phyloP scores from a whole-genome alignment of 2,888 invertebrate genomes.

The Trichopria drosophilae region DNA sequence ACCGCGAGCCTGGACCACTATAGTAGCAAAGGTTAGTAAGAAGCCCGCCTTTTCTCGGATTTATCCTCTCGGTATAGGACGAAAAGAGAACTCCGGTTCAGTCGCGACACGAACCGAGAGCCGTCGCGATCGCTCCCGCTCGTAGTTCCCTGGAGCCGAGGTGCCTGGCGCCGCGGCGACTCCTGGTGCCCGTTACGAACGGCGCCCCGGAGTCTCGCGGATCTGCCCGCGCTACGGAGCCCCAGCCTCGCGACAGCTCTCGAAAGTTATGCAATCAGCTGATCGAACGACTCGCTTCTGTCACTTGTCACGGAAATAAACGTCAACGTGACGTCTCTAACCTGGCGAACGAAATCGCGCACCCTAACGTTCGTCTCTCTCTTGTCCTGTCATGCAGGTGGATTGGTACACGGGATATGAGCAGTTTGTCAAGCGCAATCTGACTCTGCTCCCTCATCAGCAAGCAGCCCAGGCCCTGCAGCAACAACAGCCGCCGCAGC shows the following conservation, averaged over 20 bases:
- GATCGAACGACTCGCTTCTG: slow-evolving; percentile 52
- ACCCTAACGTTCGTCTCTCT: neutral
- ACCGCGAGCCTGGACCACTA: slow-evolving; percentile 55
- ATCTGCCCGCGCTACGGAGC: neutral
- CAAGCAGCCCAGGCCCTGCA: slow-evolving; percentile 41
- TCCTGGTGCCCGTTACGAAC: neutral
- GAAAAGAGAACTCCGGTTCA: too few species aligned
- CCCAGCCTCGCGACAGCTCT: slow-evolving; percentile 27
- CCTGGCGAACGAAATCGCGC: slow-evolving; percentile 36
- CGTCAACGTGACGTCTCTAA: slow-evolving; percentile 42
- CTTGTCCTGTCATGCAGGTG: slow-evolving; percentile 46
- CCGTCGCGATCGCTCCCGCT: too few species aligned
- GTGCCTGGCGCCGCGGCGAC: neutral
- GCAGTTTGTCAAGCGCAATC: slow-evolving; percentile 60
- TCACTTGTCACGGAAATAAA: slow-evolving; percentile 59
- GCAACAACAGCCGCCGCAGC: slow-evolving; percentile 40
- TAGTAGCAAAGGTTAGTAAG: slow-evolving; percentile 58
- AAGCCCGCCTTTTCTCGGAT: neutral
- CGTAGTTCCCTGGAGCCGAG: neutral
- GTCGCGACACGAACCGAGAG: too few species aligned
- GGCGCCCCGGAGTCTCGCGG: neutral
- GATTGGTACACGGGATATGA: slow-evolving; percentile 60
- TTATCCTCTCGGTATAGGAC: slow-evolving; percentile 7
- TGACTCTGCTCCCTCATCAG: slow-evolving; percentile 59
- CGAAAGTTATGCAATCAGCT: slow-evolving; percentile 59